phyloP scores from a whole-genome alignment of 2,797 vertebrate species.

The Amazona ochrocephala region DNA sequence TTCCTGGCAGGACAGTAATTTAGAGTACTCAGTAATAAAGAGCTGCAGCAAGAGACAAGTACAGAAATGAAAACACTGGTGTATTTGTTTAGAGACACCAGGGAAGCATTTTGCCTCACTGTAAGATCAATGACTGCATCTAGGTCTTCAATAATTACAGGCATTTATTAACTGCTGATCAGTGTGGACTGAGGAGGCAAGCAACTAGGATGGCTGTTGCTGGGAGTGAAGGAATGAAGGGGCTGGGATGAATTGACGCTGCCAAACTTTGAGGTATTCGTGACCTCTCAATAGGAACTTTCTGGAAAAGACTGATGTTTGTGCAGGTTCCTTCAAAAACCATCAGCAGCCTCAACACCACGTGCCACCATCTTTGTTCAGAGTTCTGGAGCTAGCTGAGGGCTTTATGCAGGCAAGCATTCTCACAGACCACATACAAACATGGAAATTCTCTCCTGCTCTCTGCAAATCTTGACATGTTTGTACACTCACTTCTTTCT shows the following conservation, averaged over 20 bases:
- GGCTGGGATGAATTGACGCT: background rate
- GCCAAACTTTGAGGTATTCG: background rate
- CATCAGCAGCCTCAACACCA: background rate
- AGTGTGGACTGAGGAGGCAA: background rate
- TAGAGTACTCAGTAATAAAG: background rate
- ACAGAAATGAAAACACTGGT: conserved; percentile 8
- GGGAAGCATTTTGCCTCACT: background rate
- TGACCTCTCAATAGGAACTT: background rate
- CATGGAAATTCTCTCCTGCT: background rate
- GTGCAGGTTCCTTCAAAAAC: background rate
- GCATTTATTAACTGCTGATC: background rate
- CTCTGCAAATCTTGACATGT: background rate
- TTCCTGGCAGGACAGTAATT: background rate
- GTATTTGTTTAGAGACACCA: background rate
- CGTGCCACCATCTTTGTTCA: background rate
- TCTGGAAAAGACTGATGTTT: background rate
- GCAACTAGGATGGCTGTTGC: background rate
- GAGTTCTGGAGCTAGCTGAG: background rate
- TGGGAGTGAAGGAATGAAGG: background rate
- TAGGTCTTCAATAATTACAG: background rate
- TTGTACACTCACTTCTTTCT: background rate
- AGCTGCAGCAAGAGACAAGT: background rate
- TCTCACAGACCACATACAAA: background rate
- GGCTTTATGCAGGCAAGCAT: background rate
- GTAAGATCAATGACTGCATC: background rate